Base-by-base conservation (phyloP, 2,113 vertebrate species). In the Arenaria interpres region DNA sequence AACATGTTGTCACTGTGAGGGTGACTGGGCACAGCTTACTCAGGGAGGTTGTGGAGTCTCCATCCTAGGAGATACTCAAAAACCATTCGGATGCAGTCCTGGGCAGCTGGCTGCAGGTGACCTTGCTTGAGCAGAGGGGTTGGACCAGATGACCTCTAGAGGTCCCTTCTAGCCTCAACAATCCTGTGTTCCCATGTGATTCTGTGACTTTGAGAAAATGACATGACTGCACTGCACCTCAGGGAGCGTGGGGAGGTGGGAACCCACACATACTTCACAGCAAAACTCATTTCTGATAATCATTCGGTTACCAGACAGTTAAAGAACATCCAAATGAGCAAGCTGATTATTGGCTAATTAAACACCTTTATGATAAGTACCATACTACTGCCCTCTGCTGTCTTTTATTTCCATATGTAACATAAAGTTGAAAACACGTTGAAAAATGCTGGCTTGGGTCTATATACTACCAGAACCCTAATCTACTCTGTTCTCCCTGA, bases 301-400 rank as follows among this genome's bases (percentile, higher is more conserved):
- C 39, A 43, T 21, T 72, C 45, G 50, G 63, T 18, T 62, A 88
- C 45, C 66, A 75, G 74, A 69, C 17, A 85, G 57, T 64, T 88
- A 46, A 68, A 82, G 43, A 92, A 78, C 37, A 62, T 8, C 68
- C 2, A 85, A 57, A 92, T 25, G 7, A 85, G 12, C 25, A 80
- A 41, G 57, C 4, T 27, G 37, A 20, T 46, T 39, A 82, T 23
- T 33, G 79, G 27, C 24, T 64, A 75, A 35, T 8, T 32, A 21
- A 69, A 8, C 11, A 13, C 17, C 43, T 72, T 54, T 28, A 50
- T 20, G 18, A 4, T 64, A 83, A 57, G 33, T 46, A 83, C 92
- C 59, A 69, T 76, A 20, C 53, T 90, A 69, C 35, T 90, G 79
- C 83, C 75, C 94, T 96, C 93, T 93, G 64, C 80, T 95, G 84